Percentiles rank a stretch among this genome's conserved stretches.
These are phyloP conservation scores for Branchinecta lindahli DNA, from an alignment of 1,140 invertebrate genomes.

Conservation along the genomic window DNA sequence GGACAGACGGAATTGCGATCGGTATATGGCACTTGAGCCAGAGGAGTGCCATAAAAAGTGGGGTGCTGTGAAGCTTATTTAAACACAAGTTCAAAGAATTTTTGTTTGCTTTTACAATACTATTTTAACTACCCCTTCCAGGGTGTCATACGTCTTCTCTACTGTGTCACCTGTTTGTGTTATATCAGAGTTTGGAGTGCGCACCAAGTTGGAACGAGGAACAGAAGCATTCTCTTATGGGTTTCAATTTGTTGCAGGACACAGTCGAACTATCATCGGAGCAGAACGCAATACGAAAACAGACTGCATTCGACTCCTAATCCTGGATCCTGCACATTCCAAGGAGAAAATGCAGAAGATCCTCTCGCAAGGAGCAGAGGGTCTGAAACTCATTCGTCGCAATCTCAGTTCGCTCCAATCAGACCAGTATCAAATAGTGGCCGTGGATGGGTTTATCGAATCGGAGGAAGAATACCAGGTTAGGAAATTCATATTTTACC, in stretches of 20 bases:
- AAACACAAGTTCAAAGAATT: too few relatives aligned
- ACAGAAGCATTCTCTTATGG: too few relatives aligned
- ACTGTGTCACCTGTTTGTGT: too few relatives aligned
- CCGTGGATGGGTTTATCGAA: conserved; percentile 53
- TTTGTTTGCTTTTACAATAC: too few relatives aligned
- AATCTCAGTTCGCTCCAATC: conserved; percentile 57
- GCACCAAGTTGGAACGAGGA: too few relatives aligned
- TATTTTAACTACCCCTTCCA: too few relatives aligned
- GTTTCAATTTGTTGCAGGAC: conserved; percentile 41
- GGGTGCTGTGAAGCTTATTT: too few relatives aligned
- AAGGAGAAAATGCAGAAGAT: conserved; percentile 56
- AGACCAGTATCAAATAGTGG: conserved; percentile 70
- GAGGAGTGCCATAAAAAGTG: too few relatives aligned
- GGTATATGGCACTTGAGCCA: too few relatives aligned
- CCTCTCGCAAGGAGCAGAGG: conserved; percentile 36
- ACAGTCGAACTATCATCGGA: conserved; percentile 75
- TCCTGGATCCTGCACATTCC: conserved; percentile 73
- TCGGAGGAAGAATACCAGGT: conserved; percentile 58
- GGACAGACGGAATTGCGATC: too few relatives aligned
- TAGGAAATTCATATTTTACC: conserved; percentile 12
- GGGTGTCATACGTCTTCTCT: too few relatives aligned
- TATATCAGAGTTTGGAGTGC: too few relatives aligned
- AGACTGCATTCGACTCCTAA: conserved; percentile 43
- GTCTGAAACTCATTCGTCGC: conserved; percentile 49
- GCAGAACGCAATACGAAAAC: conserved; percentile 42